These are phyloP conservation scores for Eospalax fontanierii DNA, from an alignment of 2,797 vertebrate genomes.

Conservation along the genomic window DNA sequence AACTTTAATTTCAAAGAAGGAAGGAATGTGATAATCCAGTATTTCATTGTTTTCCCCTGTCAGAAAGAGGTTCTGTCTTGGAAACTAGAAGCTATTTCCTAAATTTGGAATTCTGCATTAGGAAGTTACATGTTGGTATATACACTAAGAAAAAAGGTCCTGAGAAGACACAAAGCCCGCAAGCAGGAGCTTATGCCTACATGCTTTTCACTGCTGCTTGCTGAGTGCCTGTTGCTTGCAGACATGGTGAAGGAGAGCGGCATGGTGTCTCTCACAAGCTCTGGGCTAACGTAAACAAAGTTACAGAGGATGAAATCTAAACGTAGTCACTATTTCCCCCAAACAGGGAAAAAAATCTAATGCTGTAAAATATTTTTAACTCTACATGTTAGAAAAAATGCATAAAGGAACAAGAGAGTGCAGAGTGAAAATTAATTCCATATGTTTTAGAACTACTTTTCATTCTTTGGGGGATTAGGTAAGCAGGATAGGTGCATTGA, in stretches of 20 bases:
- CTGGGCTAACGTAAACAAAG: neutral
- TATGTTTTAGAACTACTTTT: conserved; percentile 21
- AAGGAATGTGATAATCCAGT: neutral
- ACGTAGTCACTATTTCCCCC: neutral
- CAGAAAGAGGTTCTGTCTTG: conserved; percentile 2
- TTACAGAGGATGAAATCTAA: neutral
- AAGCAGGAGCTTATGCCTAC: neutral
- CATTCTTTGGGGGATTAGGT: neutral
- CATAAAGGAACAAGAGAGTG: conserved; percentile 1
- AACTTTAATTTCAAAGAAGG: conserved; percentile 45
- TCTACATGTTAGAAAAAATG: conserved; percentile 6
- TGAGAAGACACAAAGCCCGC: conserved; percentile 24
- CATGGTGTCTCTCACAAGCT: neutral
- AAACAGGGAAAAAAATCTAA: neutral
- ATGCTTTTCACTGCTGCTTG: neutral
- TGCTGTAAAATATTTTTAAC: conserved; percentile 24
- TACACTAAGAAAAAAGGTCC: conserved; percentile 9
- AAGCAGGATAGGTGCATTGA: neutral
- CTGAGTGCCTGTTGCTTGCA: neutral
- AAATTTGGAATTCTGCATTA: neutral
- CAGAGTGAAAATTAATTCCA: conserved; percentile 36
- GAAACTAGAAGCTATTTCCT: conserved; percentile 53
- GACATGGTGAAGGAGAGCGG: neutral
- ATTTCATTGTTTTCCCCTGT: neutral
- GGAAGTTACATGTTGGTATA: conserved; percentile 23